phyloP scores from a whole-genome alignment of 2,888 invertebrate genomes.

The Drosophila paracracens region DNA sequence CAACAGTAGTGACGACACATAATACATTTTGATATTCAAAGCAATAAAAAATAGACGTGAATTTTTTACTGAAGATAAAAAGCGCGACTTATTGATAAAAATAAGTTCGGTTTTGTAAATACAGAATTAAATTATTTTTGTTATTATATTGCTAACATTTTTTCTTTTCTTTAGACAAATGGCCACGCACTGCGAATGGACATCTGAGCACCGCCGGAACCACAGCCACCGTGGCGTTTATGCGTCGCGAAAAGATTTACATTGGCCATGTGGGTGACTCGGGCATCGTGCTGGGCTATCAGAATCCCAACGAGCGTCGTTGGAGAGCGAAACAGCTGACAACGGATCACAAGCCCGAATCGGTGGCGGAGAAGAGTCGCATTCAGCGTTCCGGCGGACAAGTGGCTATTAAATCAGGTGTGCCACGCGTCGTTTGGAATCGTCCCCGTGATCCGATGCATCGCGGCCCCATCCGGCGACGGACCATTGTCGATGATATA shows the following conservation, averaged over 20 bases:
- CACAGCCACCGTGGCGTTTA: slow-evolving; percentile 98
- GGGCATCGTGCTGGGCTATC: slow-evolving; percentile 94
- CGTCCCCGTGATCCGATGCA: slow-evolving; percentile 90
- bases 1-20: slow-evolving; percentile 41
- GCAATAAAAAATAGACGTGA: too few relatives aligned
- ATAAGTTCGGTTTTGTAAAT: neutral
- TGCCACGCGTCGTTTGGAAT: slow-evolving; percentile 98
- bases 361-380: slow-evolving; percentile 91
- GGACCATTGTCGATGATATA: slow-evolving; percentile 96
- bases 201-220: slow-evolving; percentile 98
- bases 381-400: slow-evolving; percentile 93
- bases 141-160: neutral
- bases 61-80: neutral
- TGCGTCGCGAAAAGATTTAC: slow-evolving; percentile 96
- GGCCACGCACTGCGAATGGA: slow-evolving; percentile 98
- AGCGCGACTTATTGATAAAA: neutral
- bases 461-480: slow-evolving; percentile 93
- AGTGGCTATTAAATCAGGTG: slow-evolving; percentile 91
- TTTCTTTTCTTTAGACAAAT: slow-evolving; percentile 87
- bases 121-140: neutral
- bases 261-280: slow-evolving; percentile 99
- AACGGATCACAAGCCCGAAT: slow-evolving; percentile 98
- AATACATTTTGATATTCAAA: neutral
- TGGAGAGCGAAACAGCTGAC: slow-evolving; percentile 94
- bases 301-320: slow-evolving; percentile 89